A percentile compares a stretch with the other conserved stretches of the same genome.
Evolutionary conservation across 2,888 invertebrate genomes (phyloP).

Genomic region (Aethes cnicana): DNA sequence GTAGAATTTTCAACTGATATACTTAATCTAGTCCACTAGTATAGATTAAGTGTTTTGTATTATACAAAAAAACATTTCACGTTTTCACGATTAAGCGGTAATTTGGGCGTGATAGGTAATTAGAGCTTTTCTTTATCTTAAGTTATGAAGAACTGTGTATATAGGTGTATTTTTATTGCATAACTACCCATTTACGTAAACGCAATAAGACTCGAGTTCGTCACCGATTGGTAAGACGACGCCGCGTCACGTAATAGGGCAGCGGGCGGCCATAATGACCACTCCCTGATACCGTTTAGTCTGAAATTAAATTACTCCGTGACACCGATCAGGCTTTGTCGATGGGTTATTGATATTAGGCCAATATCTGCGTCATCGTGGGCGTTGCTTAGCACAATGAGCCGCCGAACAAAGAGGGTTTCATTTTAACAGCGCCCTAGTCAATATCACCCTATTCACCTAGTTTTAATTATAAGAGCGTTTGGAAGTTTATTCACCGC

Average conservation of each 20-base stretch:
- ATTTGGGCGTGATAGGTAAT: too few relatives aligned
- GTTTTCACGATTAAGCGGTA: too few relatives aligned
- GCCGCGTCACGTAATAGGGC: slow-evolving; percentile 40
- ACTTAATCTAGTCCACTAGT: too few relatives aligned
- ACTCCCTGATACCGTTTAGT: slow-evolving; percentile 63
- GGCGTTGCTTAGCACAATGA: slow-evolving; percentile 50
- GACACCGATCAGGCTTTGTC: slow-evolving; percentile 65
- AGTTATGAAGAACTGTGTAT: too few relatives aligned
- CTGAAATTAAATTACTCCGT: slow-evolving; percentile 74
- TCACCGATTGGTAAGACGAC: background rate
- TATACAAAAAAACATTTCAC: too few relatives aligned
- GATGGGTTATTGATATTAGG: slow-evolving; percentile 77
- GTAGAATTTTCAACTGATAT: too few relatives aligned
- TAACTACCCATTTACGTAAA: too few relatives aligned
- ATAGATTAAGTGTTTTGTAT: too few relatives aligned
- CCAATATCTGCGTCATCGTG: slow-evolving; percentile 61
- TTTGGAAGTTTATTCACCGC: too few relatives aligned
- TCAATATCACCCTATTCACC: slow-evolving; percentile 2
- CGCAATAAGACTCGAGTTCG: background rate
- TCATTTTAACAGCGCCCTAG: slow-evolving; percentile 34
- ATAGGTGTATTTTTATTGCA: too few relatives aligned
- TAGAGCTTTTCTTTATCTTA: too few relatives aligned
- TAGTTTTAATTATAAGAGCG: background rate
- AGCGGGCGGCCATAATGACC: slow-evolving; percentile 52
- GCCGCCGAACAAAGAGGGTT: slow-evolving; percentile 54